These are phyloP conservation scores for Mola mola DNA, from an alignment of 2,113 vertebrate genomes.

Conservation along the genomic window DNA sequence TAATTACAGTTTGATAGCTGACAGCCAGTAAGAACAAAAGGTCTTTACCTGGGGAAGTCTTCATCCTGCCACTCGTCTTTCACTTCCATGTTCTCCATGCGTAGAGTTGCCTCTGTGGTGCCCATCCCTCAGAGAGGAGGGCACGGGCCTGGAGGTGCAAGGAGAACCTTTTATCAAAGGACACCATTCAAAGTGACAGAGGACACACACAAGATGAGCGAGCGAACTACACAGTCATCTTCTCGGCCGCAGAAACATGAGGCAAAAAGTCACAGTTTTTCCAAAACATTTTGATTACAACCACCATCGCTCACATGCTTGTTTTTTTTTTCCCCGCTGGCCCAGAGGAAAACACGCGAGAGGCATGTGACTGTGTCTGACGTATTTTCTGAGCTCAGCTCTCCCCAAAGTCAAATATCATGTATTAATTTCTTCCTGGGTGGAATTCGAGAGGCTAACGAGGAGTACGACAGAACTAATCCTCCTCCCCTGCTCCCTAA, in stretches of 20 bases:
- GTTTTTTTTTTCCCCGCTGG: constrained; percentile 31
- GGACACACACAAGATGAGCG: not conserved
- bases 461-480: constrained; percentile 42
- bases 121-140: constrained; percentile 82
- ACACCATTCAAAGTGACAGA: not conserved
- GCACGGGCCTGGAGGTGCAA: constrained; percentile 40
- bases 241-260: not conserved
- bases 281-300: constrained; percentile 30
- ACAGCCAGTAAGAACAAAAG: constrained; percentile 3
- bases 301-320: constrained; percentile 51
- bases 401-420: constrained; percentile 60
- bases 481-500: constrained; percentile 39
- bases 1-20: not conserved
- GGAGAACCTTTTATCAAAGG: constrained; percentile 3
- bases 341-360: constrained; percentile 63
- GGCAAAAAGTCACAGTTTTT: constrained; percentile 9
- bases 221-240: not conserved
- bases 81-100: constrained; percentile 92
- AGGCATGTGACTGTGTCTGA: constrained; percentile 64
- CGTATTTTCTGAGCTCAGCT: constrained; percentile 19
- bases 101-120: constrained; percentile 87
- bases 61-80: constrained; percentile 95
- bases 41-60: constrained; percentile 87
- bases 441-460: constrained; percentile 43
- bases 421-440: constrained; percentile 6